Base-by-base conservation (phyloP, 2,797 vertebrate genomes). In the Megalops cyprinoides region DNA sequence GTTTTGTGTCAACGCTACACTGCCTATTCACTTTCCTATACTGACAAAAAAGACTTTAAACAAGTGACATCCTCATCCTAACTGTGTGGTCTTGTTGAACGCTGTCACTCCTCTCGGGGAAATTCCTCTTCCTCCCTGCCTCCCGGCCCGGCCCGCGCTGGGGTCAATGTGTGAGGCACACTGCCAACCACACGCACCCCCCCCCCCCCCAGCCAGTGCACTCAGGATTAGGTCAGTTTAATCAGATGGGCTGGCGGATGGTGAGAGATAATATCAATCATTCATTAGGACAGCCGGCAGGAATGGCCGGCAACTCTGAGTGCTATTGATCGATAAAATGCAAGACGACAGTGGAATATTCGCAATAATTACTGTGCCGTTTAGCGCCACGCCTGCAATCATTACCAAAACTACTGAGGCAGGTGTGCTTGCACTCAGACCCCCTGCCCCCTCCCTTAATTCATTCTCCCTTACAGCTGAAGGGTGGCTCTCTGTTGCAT, bases 261-360 rank as follows among this genome's bases (percentile, higher is more conserved):
- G 49, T 7, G 28, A 20, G 51, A 34, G n/a, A 37, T 23, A 15
- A 56, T 56, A 56, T 56, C 74, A 76, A 37, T 76, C 74, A 76
- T 56, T 76, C 67, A 42, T 71, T 42, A 76, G 37, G 49, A 34
- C 67, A n/a, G 74, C 25, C 25, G 28, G 20, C 49, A n/a, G 18
- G 51, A 8, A 14, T 8, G 39, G 74, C 49, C 48, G 23, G 49
- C 18, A 12, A 76, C 1, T 23, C 4, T 12, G 31, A 69, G 1
- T 55, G 49, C 15, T 56, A 76, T 55, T 56, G 48, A 76, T 76
- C 56, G 28, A 76, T 49, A 75, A 75, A 15, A 53, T n/a, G 51
- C 74, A 55, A 34, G 48, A 56, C 28, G 23, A 20, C 39, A 4
- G 51, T 37, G 14, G 74, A 55, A 71, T 71, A 71, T 44, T 71